These are phyloP conservation scores for Sterna hirundo DNA, from an alignment of 2,113 vertebrate genomes.

Conservation along the genomic window DNA sequence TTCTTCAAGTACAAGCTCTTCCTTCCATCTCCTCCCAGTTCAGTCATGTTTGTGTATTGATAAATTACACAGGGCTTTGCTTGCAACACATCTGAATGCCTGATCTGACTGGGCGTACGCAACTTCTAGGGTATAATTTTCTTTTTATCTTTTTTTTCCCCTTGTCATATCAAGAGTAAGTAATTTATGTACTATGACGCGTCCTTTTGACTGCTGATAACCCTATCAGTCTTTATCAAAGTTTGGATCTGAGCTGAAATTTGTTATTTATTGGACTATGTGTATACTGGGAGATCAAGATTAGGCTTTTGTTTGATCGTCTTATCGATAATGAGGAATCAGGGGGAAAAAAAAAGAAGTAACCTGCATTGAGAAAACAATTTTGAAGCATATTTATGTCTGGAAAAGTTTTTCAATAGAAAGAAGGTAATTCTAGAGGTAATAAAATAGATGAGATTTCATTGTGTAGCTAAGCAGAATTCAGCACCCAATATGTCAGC, in stretches of 20 bases:
- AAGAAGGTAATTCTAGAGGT: constrained; percentile 22
- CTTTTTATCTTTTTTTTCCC: not conserved
- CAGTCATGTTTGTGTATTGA: not conserved
- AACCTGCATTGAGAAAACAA: not conserved
- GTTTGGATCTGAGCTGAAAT: not conserved
- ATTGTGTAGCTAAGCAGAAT: constrained; percentile 48
- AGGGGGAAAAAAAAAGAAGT: not conserved
- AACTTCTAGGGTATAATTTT: not conserved
- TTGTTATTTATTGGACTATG: not conserved
- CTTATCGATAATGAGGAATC: constrained; percentile 29
- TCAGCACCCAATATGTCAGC: constrained; percentile 29
- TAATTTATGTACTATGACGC: constrained; percentile 17
- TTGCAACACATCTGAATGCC: not conserved
- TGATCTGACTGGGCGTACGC: not conserved
- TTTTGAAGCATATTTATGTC: constrained; percentile 23
- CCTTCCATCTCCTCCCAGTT: not conserved
- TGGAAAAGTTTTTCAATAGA: constrained; percentile 29
- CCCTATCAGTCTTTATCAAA: not conserved
- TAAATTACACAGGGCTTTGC: not conserved
- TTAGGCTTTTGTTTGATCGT: not conserved
- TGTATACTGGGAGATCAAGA: not conserved
- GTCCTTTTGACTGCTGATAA: constrained; percentile 32
- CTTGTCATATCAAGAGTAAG: not conserved
- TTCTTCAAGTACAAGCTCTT: not conserved
- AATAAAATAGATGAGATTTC: constrained; percentile 58